Percentiles rank a stretch among this genome's conserved stretches.
phyloP scores from a whole-genome alignment of 2,113 vertebrate genomes.

The Hippotragus niger region DNA sequence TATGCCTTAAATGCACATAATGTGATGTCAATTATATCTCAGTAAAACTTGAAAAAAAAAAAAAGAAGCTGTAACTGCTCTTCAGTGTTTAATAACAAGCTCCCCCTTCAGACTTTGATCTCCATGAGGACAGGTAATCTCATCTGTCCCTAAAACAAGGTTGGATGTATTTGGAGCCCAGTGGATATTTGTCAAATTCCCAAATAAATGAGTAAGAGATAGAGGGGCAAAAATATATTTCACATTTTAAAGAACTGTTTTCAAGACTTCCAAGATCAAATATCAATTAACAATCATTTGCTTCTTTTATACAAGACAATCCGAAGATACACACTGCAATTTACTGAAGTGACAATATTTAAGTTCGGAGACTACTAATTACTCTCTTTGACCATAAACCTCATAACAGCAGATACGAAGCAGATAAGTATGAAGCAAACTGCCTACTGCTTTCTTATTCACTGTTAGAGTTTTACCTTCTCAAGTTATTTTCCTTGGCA shows the following conservation, averaged over 20 bases:
- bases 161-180: background rate
- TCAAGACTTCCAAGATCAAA: constrained; percentile 27
- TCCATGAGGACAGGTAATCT: background rate
- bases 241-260: constrained; percentile 16
- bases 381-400: background rate
- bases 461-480: constrained; percentile 39
- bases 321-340: background rate
- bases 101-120: background rate
- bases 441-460: background rate
- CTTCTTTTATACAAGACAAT: background rate
- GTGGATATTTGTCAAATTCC: background rate
- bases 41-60: background rate
- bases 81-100: background rate
- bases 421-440: constrained; percentile 45
- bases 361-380: constrained; percentile 9
- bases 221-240: background rate
- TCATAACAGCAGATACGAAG: background rate
- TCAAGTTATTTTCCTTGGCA: constrained; percentile 54
- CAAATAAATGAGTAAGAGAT: background rate
- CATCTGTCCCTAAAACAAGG: background rate
- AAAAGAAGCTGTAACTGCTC: background rate
- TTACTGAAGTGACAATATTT: background rate
- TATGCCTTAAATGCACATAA: background rate
- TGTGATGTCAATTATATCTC: background rate
- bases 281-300: background rate